Base-by-base conservation (phyloP, 2,113 vertebrate species). In the Periophthalmus modestus region DNA sequence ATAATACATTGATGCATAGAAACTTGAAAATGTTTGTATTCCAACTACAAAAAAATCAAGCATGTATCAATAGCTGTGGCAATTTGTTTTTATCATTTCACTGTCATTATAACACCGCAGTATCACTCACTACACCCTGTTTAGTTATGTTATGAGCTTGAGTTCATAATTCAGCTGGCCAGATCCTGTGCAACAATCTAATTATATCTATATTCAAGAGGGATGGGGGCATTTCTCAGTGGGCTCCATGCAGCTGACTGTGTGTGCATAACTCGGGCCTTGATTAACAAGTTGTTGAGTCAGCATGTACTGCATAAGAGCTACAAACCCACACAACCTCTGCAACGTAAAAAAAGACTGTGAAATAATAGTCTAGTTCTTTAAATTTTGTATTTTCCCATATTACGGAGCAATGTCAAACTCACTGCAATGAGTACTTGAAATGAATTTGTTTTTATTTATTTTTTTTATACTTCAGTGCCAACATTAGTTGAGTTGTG, bases 271-370 rank as follows among this genome's bases (percentile, higher is more conserved):
- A 90, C 82, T 81, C 82, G 71, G 66, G 82, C 81, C 89, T 87
- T 91, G 87, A 92, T 93, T 92, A 92, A 88, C 82, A 90, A 87
- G 83, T 80, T 85, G 90, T 87, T 89, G 89, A 92, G 89, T 93
- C 91, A 93, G 91, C 91, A 90, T 77, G 80, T 87, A 46, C 68
- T 75, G 69, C 75, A 80, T 73, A 73, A 84, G 85, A 75, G 72
- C 81, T 83, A 84, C 75, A 75, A 77, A 85, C 73, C 77, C 75
- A 71, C 75, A 87, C 75, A 82, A 88, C 83, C 80, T 71, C 72
- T 81, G 79, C 68, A 81, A 85, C 58, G 75, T 77, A 65, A 66
- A 75, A n/a, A 82, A 77, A 72, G 52, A 73, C 15, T 68, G 63
- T 21, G 69, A 86, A 80, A 67, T 11, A 73, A 48, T 39, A 76